phyloP scores from a whole-genome alignment of 2,888 invertebrate species.

The Melangyna quadrimaculata region DNA sequence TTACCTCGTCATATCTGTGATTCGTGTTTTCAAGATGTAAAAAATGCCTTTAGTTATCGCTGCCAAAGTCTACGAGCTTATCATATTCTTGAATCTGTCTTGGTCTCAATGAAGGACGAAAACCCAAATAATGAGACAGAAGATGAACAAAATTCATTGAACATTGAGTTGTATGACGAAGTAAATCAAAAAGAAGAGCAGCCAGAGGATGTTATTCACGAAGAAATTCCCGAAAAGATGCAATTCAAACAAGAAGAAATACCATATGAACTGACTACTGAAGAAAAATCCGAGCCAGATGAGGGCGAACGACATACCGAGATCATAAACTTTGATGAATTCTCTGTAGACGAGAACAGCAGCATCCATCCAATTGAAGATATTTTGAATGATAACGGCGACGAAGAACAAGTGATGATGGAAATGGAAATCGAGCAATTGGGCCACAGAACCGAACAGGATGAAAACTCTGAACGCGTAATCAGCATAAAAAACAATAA shows the following conservation, averaged over 20 bases:
- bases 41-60: slow-evolving; percentile 33
- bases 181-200: background rate
- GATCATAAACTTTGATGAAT: background rate
- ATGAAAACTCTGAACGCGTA: background rate
- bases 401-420: background rate
- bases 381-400: background rate
- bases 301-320: background rate
- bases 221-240: background rate
- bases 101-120: background rate
- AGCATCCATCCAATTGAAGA: background rate
- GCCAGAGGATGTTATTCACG: too few relatives aligned
- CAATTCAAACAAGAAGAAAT: background rate
- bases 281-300: background rate
- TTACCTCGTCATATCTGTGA: slow-evolving; percentile 52
- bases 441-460: slow-evolving; percentile 4
- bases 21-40: slow-evolving; percentile 30
- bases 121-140: background rate
- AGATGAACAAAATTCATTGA: background rate
- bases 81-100: slow-evolving; percentile 14
- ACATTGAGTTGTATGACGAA: background rate
- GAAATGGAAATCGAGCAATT: slow-evolving; percentile 38
- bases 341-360: background rate
- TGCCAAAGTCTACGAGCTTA: slow-evolving; percentile 30
- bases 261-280: background rate
- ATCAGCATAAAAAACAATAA: background rate